Base-by-base conservation (phyloP, 2,888 invertebrate species). In the Osmoderma eremita region DNA sequence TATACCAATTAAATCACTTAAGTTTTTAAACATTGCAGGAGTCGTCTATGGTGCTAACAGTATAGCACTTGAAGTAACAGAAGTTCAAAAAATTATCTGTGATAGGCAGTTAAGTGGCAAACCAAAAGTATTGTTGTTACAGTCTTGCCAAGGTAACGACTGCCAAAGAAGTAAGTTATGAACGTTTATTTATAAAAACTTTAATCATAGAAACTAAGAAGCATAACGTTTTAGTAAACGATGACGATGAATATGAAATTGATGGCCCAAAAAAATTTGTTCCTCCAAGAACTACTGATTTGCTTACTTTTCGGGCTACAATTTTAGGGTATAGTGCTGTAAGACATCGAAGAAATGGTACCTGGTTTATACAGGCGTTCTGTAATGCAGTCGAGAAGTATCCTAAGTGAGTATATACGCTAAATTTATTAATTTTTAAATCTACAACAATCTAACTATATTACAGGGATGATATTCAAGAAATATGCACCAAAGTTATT, bases 111-210 rank as follows among this genome's bases (percentile, higher is more conserved):
- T 88, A 17, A 70, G 75, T 1, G 79, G 81, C 1, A 86, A 86
- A 73, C 85, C 86, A 12, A 88, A 88, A 79, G 74, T 88, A 62
- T 75, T 88, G 0, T 83, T 88, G 53, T 80, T 88, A 42, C 88
- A 88, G 77, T 85, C 87, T 0, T 88, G 88, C 68, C 88, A 88
- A 76, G 86, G 85, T 30, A 75, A 71, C 2, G 65, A 73, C 42
- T 78, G 78, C 41, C 78, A 78, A 70, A 73, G 72, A 74, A 48
- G 78, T 80, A 75, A 69, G 68, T 6, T 30, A 30, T 2, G 1
- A 10, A 30, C 30, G 1, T 30, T 6, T 18, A 17, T 45, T 8
- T 12, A 17, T n/a, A n/a, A n/a, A n/a, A n/a, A n/a, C n/a, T 42
- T 63, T 30, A 10, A 48, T 17, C 36, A 65, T 61, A 39, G 15